Conservation (phyloP, 1,140 invertebrate species). For the Drosophila arizonae region DNA sequence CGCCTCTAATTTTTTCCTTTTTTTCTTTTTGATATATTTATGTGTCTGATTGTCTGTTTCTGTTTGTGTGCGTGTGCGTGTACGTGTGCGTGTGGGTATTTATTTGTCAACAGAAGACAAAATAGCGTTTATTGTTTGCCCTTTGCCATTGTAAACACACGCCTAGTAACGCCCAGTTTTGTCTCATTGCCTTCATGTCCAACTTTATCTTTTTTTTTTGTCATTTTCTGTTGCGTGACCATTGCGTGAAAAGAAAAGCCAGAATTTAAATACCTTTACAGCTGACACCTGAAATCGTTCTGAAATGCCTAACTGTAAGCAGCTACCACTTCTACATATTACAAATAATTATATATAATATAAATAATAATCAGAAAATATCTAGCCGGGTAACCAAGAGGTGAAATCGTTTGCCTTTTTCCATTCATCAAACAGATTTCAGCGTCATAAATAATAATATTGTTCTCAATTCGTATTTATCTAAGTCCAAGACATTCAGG, state of each 20-base stretch:
- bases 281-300: neutral
- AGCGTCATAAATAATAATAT: too few species aligned
- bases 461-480: too few species aligned
- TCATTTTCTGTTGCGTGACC: slow-evolving; percentile 36
- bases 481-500: neutral
- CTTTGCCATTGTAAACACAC: slow-evolving; percentile 45
- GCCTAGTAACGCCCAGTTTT: slow-evolving; percentile 20
- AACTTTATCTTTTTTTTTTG: neutral
- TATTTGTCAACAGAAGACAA: slow-evolving; percentile 66
- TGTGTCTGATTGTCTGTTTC: neutral
- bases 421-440: too few species aligned
- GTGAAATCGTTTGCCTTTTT: too few species aligned
- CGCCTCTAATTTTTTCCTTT: slow-evolving; percentile 65
- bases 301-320: neutral
- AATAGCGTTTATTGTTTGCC: slow-evolving; percentile 69
- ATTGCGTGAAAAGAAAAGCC: slow-evolving; percentile 62
- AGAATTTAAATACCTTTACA: slow-evolving; percentile 20
- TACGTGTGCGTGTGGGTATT: slow-evolving; percentile 25
- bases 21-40: slow-evolving; percentile 8
- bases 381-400: too few species aligned
- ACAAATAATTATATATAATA: too few species aligned
- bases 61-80: neutral
- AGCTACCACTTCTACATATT: too few species aligned
- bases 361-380: too few species aligned
- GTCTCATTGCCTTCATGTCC: neutral